Evolutionary conservation across 2,797 vertebrate species (phyloP).

Genomic region (Telmatherina bonti): DNA sequence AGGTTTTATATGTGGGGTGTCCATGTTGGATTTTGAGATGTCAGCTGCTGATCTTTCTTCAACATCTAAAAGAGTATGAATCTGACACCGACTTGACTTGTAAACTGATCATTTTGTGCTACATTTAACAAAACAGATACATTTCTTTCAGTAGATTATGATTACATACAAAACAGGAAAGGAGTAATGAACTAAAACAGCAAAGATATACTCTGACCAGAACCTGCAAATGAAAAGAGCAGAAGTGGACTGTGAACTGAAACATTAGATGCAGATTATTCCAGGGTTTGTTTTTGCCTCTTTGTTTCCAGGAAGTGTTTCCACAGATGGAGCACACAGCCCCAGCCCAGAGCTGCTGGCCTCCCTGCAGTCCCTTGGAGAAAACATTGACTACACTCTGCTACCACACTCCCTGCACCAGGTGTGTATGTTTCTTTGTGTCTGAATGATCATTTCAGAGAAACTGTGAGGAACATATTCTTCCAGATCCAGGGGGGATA

Average conservation of each 20-base stretch:
- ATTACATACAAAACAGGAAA: not conserved
- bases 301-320: conserved; percentile 63
- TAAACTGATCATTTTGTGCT: not conserved
- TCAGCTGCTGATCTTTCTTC: not conserved
- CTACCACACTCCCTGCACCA: conserved; percentile 84
- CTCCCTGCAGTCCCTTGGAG: conserved; percentile 77
- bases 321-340: conserved; percentile 41
- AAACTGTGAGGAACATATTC: conserved; percentile 9
- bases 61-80: not conserved
- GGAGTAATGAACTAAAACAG: not conserved
- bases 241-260: not conserved
- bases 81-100: not conserved
- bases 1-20: not conserved
- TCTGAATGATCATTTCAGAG: conserved; percentile 14
- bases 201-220: not conserved
- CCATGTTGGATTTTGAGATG: not conserved
- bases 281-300: conserved; percentile 33
- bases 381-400: conserved; percentile 81
- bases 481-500: conserved; percentile 31
- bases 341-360: conserved; percentile 77
- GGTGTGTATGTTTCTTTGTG: conserved; percentile 67
- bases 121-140: not conserved
- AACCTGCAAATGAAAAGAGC: not conserved
- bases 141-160: too few relatives aligned
- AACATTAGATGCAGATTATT: conserved; percentile 1